A percentile compares a stretch with the other conserved stretches of the same genome.
Evolutionary conservation across 1,140 invertebrate species (phyloP).

Genomic region (Dufourea novaeangliae): DNA sequence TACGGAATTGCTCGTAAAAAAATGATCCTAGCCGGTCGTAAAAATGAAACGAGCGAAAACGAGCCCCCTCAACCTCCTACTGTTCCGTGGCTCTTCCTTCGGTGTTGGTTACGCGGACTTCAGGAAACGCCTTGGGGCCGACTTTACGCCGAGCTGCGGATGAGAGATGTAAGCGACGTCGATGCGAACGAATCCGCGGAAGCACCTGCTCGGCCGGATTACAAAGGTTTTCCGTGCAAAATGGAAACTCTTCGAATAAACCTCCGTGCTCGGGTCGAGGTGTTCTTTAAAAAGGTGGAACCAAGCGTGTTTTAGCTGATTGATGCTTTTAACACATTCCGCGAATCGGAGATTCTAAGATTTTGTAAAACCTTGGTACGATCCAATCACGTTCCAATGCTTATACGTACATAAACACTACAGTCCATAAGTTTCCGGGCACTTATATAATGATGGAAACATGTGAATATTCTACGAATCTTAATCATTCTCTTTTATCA

Average conservation of each 20-base stretch:
- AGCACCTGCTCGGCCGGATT: constrained; percentile 4
- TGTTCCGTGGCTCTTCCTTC: constrained; percentile 6
- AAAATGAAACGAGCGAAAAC: constrained; percentile 40
- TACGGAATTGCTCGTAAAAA: constrained; percentile 56
- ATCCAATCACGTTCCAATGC: no score
- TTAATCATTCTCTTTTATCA: no score
- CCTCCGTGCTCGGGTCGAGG: no score
- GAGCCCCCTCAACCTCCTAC: no score
- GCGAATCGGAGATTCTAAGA: no score
- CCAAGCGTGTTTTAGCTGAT: neutral
- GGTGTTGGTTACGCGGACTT: neutral
- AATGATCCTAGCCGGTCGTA: constrained; percentile 56
- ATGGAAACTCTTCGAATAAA: neutral
- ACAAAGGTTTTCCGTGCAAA: neutral
- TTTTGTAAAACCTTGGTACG: no score
- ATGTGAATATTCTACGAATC: no score
- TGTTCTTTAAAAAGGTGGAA: neutral
- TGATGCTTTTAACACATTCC: neutral
- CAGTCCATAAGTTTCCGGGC: no score
- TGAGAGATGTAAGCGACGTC: neutral
- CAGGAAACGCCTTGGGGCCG: neutral
- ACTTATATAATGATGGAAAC: no score
- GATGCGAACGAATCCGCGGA: neutral
- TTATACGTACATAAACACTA: no score
- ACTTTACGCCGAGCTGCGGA: constrained; percentile 1